Evolutionary conservation across 2,797 vertebrate species (phyloP).

Genomic region (Agapornis canus): DNA sequence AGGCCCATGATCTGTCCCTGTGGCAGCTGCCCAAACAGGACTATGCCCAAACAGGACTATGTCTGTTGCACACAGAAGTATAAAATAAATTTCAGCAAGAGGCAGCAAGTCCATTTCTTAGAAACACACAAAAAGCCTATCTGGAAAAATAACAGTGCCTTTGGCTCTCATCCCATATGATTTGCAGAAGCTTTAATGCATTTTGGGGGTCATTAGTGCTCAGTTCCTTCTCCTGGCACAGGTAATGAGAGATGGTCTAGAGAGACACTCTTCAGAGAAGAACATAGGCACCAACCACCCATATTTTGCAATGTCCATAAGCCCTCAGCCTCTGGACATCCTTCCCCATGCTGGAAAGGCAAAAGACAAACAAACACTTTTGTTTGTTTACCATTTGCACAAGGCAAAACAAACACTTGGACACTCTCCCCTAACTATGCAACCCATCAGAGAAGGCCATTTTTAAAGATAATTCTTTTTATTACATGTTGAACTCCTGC

Average conservation of each 20-base stretch:
- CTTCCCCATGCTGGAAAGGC: not conserved
- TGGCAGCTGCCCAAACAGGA: not conserved
- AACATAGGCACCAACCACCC: not conserved
- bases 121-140: not conserved
- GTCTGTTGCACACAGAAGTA: not conserved
- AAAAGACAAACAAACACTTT: not conserved
- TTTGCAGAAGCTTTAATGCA: not conserved
- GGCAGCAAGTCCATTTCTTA: not conserved
- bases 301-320: not conserved
- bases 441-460: not conserved
- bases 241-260: not conserved
- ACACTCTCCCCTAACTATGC: not conserved
- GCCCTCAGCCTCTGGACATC: not conserved
- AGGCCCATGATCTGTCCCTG: fast-evolving
- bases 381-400: not conserved
- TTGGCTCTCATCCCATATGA: not conserved
- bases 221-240: not conserved
- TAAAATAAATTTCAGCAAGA: not conserved
- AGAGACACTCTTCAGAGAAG: not conserved
- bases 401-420: not conserved
- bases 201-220: not conserved
- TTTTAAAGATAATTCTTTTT: not conserved
- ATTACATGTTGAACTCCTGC: not conserved
- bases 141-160: not conserved
- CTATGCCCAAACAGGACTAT: not conserved